Conservation (phyloP, 2,888 invertebrate genomes). For the Aporophyla lueneburgensis region DNA sequence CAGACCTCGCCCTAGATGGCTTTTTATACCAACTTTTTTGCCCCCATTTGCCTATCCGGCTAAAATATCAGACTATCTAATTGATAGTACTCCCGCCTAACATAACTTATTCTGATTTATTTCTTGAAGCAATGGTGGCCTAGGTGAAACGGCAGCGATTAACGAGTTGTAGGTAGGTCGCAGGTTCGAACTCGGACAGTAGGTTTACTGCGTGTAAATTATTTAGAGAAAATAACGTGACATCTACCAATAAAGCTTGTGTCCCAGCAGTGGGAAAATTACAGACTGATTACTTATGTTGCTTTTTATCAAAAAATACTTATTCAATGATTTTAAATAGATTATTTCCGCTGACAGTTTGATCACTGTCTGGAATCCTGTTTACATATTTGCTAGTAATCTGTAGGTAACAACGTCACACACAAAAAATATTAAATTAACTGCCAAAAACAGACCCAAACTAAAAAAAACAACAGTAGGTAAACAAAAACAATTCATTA, state of each 20-base stretch:
- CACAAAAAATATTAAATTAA: not conserved
- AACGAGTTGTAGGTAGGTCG: too few species aligned
- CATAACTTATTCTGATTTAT: too few species aligned
- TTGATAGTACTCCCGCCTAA: not conserved
- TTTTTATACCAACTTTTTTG: constrained; percentile 25
- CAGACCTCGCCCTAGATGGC: constrained; percentile 22
- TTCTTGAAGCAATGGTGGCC: too few species aligned
- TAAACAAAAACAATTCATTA: constrained; percentile 37
- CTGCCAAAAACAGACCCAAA: not conserved
- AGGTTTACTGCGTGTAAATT: too few species aligned
- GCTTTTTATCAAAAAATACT: not conserved
- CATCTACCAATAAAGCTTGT: too few species aligned
- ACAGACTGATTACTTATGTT: too few species aligned
- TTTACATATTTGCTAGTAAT: not conserved
- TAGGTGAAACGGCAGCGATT: too few species aligned
- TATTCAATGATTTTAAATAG: not conserved
- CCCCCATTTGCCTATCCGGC: constrained; percentile 14
- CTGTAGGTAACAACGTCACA: not conserved
- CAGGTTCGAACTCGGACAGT: too few species aligned
- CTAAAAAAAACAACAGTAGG: not conserved
- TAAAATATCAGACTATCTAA: constrained; percentile 19
- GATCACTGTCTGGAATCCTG: not conserved
- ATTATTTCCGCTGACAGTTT: not conserved
- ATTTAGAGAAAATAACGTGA: too few species aligned
- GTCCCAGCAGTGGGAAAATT: too few species aligned